These are phyloP conservation scores for Hylyphantes graminicola DNA, from an alignment of 1,140 invertebrate species.

Conservation along the genomic window DNA sequence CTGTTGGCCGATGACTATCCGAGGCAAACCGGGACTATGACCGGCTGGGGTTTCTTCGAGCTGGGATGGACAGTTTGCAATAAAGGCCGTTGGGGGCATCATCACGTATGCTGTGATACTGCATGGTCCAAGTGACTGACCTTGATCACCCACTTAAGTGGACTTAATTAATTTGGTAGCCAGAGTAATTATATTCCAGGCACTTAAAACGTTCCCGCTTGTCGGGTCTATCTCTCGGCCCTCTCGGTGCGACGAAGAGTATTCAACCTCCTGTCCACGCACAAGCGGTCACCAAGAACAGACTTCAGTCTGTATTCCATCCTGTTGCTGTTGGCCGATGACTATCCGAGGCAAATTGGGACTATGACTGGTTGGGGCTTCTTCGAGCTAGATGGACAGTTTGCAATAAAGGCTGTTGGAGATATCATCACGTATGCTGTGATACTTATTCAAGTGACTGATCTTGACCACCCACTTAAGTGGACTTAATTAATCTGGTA, in stretches of 20 bases:
- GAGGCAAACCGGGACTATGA: background rate
- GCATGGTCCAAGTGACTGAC: slow-evolving; percentile 14
- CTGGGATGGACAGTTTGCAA: slow-evolving; percentile 23
- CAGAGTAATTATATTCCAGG: too few species aligned
- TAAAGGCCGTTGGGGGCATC: slow-evolving; percentile 30
- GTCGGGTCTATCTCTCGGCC: slow-evolving; percentile 7
- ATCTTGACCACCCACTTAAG: background rate
- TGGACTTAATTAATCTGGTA: background rate
- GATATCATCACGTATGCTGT: slow-evolving; percentile 33
- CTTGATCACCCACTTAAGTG: background rate
- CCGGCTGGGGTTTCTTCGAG: slow-evolving; percentile 35
- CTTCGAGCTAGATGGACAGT: slow-evolving; percentile 22
- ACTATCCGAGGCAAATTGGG: slow-evolving; percentile 11
- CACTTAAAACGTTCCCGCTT: too few species aligned
- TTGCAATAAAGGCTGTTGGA: slow-evolving; percentile 31
- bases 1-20: background rate
- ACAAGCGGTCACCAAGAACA: background rate
- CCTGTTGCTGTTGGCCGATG: too few species aligned
- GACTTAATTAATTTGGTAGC: too few species aligned
- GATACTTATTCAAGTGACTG: slow-evolving; percentile 22
- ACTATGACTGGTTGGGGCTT: slow-evolving; percentile 37
- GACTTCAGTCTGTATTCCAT: too few species aligned
- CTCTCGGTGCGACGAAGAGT: slow-evolving; percentile 3
- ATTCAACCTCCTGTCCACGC: slow-evolving; percentile 1
- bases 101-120: slow-evolving; percentile 36